phyloP scores from a whole-genome alignment of 2,888 invertebrate genomes.

The Drosophila meridiana region DNA sequence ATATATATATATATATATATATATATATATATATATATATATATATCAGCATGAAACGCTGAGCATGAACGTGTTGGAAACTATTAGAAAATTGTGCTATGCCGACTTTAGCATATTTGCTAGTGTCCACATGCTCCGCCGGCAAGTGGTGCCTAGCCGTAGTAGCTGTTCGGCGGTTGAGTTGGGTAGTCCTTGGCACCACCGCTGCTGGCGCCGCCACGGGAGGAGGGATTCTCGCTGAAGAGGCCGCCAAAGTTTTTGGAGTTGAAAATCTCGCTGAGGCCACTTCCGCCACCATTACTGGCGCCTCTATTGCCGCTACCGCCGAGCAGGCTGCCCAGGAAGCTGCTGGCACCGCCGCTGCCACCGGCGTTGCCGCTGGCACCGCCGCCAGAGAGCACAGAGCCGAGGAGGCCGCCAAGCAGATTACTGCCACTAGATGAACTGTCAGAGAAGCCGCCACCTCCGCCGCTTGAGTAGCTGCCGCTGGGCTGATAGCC shows the following conservation, averaged over 20 bases:
- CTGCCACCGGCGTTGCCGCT: constrained; percentile 52
- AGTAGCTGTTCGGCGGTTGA: constrained; percentile 79
- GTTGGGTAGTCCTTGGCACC: constrained; percentile 83
- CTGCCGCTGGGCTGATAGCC: constrained; percentile 71
- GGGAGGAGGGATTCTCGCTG: constrained; percentile 82
- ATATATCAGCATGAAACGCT: no score
- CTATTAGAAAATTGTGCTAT: not conserved
- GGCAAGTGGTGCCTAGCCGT: constrained; percentile 51
- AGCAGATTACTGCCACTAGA: constrained; percentile 72
- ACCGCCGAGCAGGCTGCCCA: constrained; percentile 74
- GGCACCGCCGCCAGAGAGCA: constrained; percentile 72
- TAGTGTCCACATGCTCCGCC: not conserved
- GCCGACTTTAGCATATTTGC: not conserved
- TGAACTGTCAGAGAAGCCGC: constrained; percentile 47
- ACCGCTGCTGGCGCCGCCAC: constrained; percentile 34
- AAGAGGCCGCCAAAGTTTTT: constrained; percentile 84
- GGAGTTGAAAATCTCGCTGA: constrained; percentile 82
- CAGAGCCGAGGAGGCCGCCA: constrained; percentile 77
- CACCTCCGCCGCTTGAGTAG: constrained; percentile 69
- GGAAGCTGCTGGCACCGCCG: constrained; percentile 65
- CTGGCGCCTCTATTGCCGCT: constrained; percentile 57
- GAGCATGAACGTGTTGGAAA: not conserved
- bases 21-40: not conserved
- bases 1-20: not conserved
- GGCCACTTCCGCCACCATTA: constrained; percentile 61